These are phyloP conservation scores for Nautilus pompilius DNA, from an alignment of 1,140 invertebrate genomes.

Conservation along the genomic window DNA sequence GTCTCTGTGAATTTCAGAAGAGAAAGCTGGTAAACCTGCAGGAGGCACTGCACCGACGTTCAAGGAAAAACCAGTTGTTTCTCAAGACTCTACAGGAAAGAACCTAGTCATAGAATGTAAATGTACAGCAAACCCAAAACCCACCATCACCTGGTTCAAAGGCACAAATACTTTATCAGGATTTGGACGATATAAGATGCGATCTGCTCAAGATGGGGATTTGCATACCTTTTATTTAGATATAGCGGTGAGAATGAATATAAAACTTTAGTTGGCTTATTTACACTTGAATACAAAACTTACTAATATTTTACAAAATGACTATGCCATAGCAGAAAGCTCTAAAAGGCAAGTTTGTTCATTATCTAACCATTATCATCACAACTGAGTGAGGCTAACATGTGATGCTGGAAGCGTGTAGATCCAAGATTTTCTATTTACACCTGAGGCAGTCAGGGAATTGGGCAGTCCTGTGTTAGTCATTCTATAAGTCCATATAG, in stretches of 20 bases:
- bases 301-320: too few species aligned
- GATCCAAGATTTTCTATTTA: too few species aligned
- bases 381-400: too few species aligned
- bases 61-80: constrained; percentile 91
- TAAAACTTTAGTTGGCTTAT: background rate
- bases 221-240: constrained; percentile 35
- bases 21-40: constrained; percentile 19
- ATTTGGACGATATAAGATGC: constrained; percentile 18
- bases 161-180: constrained; percentile 69
- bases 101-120: constrained; percentile 87
- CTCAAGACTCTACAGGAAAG: constrained; percentile 73
- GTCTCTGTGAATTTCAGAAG: background rate
- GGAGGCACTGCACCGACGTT: constrained; percentile 92
- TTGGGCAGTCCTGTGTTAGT: too few species aligned
- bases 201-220: constrained; percentile 2
- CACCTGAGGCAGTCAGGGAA: too few species aligned
- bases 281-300: too few species aligned
- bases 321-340: too few species aligned
- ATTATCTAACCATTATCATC: too few species aligned
- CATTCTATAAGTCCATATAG: too few species aligned
- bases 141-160: constrained; percentile 87
- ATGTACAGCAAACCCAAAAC: constrained; percentile 91
- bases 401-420: too few species aligned
- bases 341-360: too few species aligned
- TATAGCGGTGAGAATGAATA: constrained; percentile 31